Conservation (phyloP, 2,113 vertebrate species). For the Rana temporaria region DNA sequence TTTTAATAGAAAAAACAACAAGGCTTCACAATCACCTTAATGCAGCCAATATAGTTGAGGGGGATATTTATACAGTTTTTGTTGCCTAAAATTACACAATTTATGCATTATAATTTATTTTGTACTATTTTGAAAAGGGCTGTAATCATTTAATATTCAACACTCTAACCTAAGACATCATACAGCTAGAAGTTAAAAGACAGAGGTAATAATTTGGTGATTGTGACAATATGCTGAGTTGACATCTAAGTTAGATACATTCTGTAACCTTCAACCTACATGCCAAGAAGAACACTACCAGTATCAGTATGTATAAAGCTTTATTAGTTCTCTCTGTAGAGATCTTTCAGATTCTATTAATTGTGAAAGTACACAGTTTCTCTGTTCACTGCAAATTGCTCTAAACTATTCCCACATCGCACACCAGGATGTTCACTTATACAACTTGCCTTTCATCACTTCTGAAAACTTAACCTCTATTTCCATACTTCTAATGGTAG, state of each 20-base stretch:
- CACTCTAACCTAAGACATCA: neutral
- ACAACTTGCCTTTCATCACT: constrained; percentile 50
- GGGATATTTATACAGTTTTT: too few species aligned
- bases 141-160: neutral
- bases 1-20: too few species aligned
- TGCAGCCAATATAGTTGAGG: too few species aligned
- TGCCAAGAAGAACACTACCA: constrained; percentile 1
- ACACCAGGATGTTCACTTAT: constrained; percentile 46
- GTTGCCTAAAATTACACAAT: too few species aligned
- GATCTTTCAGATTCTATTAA: constrained; percentile 49
- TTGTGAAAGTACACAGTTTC: constrained; percentile 49
- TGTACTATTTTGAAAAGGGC: neutral
- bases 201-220: neutral
- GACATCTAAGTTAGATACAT: constrained; percentile 15
- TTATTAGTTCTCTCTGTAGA: constrained; percentile 43
- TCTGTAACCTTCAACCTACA: constrained; percentile 43
- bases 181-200: neutral
- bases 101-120: neutral
- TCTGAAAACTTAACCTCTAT: constrained; percentile 52
- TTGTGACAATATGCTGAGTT: constrained; percentile 21
- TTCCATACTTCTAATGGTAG: constrained; percentile 48
- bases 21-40: too few species aligned
- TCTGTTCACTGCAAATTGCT: constrained; percentile 51
- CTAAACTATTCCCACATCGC: constrained; percentile 49
- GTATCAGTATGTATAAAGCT: constrained; percentile 35